These are phyloP conservation scores for Andrena fulva DNA, from an alignment of 2,888 invertebrate species.

Conservation along the genomic window DNA sequence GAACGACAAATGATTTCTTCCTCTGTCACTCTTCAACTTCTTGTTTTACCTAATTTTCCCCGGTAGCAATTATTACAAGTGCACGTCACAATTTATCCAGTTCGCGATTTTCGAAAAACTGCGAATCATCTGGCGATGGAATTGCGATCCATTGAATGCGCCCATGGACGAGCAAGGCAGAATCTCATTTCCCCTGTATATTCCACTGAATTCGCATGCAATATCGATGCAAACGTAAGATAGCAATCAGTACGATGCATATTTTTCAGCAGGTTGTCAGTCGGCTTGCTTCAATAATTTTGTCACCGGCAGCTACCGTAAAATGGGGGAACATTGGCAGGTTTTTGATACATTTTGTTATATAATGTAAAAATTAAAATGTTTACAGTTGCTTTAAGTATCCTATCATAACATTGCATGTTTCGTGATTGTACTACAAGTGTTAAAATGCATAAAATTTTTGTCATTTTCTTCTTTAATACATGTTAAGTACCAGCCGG, in stretches of 20 bases:
- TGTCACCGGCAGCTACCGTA: conserved; percentile 52
- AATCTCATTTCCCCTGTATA: neutral
- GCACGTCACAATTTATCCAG: neutral
- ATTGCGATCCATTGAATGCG: neutral
- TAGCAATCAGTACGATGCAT: conserved; percentile 34
- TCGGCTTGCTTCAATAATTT: conserved; percentile 48
- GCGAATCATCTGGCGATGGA: neutral
- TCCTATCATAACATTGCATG: too few relatives aligned
- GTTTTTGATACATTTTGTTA: too few relatives aligned
- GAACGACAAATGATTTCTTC: neutral
- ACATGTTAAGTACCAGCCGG: too few relatives aligned
- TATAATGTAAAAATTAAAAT: too few relatives aligned
- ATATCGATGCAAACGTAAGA: neutral
- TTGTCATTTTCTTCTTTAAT: too few relatives aligned
- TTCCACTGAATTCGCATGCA: conserved; percentile 15
- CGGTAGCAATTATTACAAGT: too few relatives aligned
- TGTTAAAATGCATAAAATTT: too few relatives aligned
- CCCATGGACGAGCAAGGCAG: neutral
- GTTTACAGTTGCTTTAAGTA: too few relatives aligned
- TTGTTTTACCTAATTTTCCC: too few relatives aligned
- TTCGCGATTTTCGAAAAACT: neutral
- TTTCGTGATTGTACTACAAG: too few relatives aligned
- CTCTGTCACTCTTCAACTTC: neutral
- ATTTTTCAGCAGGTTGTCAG: conserved; percentile 34
- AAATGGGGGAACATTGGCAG: too few relatives aligned